Conservation (phyloP, 2,797 vertebrate species). For the Cirrhinus molitorella region DNA sequence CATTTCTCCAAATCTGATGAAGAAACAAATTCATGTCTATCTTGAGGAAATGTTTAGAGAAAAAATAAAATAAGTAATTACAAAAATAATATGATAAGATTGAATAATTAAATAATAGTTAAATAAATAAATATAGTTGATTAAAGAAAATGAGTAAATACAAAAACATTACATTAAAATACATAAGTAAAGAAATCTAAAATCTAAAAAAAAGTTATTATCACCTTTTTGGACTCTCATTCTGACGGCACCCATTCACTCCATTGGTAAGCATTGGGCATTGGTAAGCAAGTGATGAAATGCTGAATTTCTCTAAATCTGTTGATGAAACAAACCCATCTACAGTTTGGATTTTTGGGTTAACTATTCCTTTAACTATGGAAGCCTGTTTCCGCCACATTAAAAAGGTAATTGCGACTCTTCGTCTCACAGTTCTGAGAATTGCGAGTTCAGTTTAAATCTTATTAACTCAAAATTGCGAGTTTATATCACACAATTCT, state of each 20-base stretch:
- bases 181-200: no score
- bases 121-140: no score
- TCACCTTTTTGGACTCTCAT: not conserved
- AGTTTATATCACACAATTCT: no score
- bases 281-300: not conserved
- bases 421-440: no score
- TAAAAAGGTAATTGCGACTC: no score
- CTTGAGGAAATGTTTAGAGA: not conserved
- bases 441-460: no score
- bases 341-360: not conserved
- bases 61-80: no score
- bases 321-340: not conserved
- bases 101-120: no score
- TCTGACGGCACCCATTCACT: not conserved
- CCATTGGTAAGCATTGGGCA: not conserved
- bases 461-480: no score
- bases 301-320: not conserved
- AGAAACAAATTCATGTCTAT: not conserved
- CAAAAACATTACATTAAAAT: not conserved
- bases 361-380: not conserved
- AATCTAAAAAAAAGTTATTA: not conserved
- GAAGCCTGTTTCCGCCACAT: no score
- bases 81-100: no score
- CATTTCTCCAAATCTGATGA: not conserved
- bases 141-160: not conserved